These are phyloP conservation scores for Eufriesea mexicana DNA, from an alignment of 1,140 invertebrate species.

Conservation along the genomic window DNA sequence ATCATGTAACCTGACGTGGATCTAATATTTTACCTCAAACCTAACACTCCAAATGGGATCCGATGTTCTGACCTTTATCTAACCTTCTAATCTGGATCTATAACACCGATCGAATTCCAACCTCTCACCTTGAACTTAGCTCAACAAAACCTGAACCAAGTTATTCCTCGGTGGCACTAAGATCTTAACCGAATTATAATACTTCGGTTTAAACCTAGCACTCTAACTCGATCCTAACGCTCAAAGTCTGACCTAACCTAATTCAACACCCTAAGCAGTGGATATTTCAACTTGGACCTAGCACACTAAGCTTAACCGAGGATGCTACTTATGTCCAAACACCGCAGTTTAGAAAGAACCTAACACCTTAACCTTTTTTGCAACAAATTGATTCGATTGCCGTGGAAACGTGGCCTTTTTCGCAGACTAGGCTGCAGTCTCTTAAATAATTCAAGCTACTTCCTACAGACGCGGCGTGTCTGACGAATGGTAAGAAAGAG, in stretches of 20 bases:
- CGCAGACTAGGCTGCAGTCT: neutral
- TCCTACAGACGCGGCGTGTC: too few relatives aligned
- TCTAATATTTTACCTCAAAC: neutral
- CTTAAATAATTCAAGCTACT: slow-evolving; percentile 23
- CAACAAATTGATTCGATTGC: slow-evolving; percentile 5
- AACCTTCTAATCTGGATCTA: too few relatives aligned
- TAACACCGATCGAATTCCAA: neutral
- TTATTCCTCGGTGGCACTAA: too few relatives aligned
- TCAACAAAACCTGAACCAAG: too few relatives aligned
- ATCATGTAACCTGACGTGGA: neutral
- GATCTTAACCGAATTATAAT: neutral
- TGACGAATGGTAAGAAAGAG: neutral
- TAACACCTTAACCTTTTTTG: neutral
- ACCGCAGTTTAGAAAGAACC: too few relatives aligned
- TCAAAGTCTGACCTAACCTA: neutral
- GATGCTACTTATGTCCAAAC: too few relatives aligned
- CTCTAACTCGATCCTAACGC: neutral
- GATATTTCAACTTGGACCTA: too few relatives aligned
- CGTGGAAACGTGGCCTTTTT: neutral
- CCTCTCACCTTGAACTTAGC: too few relatives aligned
- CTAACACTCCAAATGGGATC: neutral
- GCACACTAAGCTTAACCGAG: too few relatives aligned
- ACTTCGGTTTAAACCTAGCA: neutral
- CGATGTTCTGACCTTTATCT: too few relatives aligned
- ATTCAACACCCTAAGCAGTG: neutral